Conservation (phyloP, 2,888 invertebrate genomes). For the Frankliniella fusca region DNA sequence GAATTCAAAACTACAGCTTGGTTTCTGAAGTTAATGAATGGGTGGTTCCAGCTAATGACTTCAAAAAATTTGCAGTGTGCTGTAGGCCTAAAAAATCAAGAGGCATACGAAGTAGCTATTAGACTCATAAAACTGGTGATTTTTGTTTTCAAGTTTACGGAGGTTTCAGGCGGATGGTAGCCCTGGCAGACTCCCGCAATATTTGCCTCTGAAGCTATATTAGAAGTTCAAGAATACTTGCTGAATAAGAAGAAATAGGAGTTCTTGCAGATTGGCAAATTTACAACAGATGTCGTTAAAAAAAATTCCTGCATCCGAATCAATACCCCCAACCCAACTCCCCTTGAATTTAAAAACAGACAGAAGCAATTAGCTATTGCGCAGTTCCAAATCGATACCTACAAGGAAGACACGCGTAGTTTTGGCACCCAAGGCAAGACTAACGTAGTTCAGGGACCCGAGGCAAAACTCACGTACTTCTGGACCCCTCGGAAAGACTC, state of each 20-base stretch:
- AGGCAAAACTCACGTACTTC: no score
- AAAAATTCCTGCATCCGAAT: not conserved
- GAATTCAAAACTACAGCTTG: not conserved
- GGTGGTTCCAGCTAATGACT: not conserved
- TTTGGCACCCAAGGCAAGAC: no score
- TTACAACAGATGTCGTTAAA: not conserved
- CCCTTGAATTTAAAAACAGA: not conserved
- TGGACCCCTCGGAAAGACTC: no score
- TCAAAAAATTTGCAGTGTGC: not conserved
- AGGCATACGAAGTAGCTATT: not conserved
- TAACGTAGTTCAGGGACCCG: no score
- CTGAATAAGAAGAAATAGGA: not conserved
- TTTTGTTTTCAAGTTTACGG: not conserved
- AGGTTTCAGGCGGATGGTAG: not conserved
- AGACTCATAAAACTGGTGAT: not conserved
- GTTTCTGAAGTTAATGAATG: not conserved
- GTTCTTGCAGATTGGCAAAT: not conserved
- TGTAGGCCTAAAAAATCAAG: not conserved
- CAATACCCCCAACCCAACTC: not conserved
- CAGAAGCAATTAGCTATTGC: not conserved
- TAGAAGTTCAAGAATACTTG: not conserved
- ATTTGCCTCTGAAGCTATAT: not conserved
- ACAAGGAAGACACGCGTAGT: no score
- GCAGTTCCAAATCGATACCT: not conserved
- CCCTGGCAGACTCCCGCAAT: not conserved